Conservation (phyloP, 2,888 invertebrate species). For the Drosophila putrida region DNA sequence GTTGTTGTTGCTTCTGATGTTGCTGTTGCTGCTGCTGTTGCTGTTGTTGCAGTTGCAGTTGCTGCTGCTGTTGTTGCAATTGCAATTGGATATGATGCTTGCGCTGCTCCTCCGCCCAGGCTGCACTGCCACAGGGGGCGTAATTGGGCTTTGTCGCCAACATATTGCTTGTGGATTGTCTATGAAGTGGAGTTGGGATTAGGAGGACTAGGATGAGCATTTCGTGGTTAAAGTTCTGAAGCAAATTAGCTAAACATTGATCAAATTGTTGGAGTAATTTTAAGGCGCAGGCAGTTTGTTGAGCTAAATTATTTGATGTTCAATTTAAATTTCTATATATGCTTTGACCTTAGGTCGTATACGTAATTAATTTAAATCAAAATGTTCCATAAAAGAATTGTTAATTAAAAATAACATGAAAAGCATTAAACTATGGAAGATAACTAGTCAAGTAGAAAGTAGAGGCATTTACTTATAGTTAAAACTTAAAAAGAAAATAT, state of each 20-base stretch:
- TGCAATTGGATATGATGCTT: slow-evolving; percentile 2
- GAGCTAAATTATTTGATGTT: no score
- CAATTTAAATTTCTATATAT: no score
- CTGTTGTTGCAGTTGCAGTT: neutral
- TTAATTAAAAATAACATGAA: no score
- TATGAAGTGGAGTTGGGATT: slow-evolving; percentile 21
- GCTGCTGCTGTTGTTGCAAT: neutral
- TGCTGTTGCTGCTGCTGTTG: neutral
- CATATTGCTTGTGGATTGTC: neutral
- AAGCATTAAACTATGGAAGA: no score
- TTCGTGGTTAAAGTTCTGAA: neutral
- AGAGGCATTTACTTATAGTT: no score
- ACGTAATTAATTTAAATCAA: no score
- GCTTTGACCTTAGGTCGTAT: no score
- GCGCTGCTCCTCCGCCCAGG: slow-evolving; percentile 39
- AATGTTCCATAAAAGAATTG: no score
- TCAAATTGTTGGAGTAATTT: slow-evolving; percentile 5
- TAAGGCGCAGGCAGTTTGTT: neutral
- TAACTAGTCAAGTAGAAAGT: no score
- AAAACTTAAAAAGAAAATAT: no score
- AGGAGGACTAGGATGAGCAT: slow-evolving; percentile 17
- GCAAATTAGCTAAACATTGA: neutral
- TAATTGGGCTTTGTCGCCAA: neutral
- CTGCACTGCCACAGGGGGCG: no score
- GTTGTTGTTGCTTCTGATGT: slow-evolving; percentile 4